These are phyloP conservation scores for Herpailurus yagouaroundi DNA, from an alignment of 2,113 vertebrate genomes.

Conservation along the genomic window DNA sequence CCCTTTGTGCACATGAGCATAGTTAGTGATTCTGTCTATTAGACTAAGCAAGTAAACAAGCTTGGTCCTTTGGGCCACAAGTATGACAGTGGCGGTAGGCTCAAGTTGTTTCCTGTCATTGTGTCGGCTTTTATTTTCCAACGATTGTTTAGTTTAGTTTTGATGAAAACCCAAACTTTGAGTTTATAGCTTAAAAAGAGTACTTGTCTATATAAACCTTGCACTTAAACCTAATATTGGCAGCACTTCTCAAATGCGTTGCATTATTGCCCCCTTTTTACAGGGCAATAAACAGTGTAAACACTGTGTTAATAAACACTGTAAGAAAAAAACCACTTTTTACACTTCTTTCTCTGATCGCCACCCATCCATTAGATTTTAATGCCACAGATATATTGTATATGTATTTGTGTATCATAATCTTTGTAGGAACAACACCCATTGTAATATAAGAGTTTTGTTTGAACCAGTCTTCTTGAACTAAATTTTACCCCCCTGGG, in stretches of 20 bases:
- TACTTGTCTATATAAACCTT: background rate
- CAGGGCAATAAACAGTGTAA: too few species aligned
- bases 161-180: slow-evolving; percentile 51
- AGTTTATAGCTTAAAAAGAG: background rate
- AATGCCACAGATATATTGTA: background rate
- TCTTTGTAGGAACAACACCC: background rate
- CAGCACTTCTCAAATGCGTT: background rate
- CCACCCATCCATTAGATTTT: background rate
- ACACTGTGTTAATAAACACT: too few species aligned
- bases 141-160: slow-evolving; percentile 64
- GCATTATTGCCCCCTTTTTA: background rate
- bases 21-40: slow-evolving; percentile 85
- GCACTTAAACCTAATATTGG: background rate
- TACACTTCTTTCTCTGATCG: background rate
- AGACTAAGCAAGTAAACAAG: slow-evolving; percentile 83
- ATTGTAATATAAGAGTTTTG: background rate
- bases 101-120: slow-evolving; percentile 80
- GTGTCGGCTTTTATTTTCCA: slow-evolving; percentile 27
- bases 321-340: background rate
- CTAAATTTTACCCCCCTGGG: background rate
- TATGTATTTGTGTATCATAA: background rate
- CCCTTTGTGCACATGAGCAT: slow-evolving; percentile 65
- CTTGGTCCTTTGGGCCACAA: slow-evolving; percentile 75
- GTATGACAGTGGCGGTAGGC: slow-evolving; percentile 74
- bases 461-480: background rate